Evolutionary conservation across 1,140 invertebrate species (phyloP).

Genomic region (Argopecten irradians): DNA sequence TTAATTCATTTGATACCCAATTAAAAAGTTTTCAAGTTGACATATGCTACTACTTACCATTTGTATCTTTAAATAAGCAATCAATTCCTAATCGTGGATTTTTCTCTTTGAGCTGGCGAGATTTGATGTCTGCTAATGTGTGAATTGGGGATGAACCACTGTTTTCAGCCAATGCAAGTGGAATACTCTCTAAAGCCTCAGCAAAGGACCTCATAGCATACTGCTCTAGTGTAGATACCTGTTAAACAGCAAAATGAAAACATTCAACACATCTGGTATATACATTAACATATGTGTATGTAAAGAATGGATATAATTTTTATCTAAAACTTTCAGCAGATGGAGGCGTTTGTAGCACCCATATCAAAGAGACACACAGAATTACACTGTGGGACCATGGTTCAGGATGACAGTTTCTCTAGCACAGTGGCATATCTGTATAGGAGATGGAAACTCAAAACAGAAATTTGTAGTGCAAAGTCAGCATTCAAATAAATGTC

Average conservation of each 20-base stretch:
- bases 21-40: no score
- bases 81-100: constrained; percentile 95
- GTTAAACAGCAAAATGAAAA: constrained; percentile 49
- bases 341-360: constrained; percentile 35
- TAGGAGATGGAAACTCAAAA: constrained; percentile 1
- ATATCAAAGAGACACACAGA: constrained; percentile 47
- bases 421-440: constrained; percentile 53
- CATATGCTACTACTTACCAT: constrained; percentile 80
- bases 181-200: constrained; percentile 96
- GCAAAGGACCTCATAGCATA: constrained; percentile 98
- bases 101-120: constrained; percentile 89
- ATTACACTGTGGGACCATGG: constrained; percentile 54
- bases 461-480: constrained; percentile 52
- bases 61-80: constrained; percentile 91
- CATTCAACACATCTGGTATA: not conserved
- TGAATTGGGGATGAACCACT: constrained; percentile 95
- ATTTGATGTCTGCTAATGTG: constrained; percentile 94
- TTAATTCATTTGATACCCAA: not conserved
- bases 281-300: no score
- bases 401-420: constrained; percentile 50
- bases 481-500: not conserved
- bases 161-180: constrained; percentile 97
- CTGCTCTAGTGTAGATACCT: constrained; percentile 95
- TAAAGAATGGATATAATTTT: no score
- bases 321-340: no score